Conservation (phyloP, 2,888 invertebrate genomes). For the Patella pellucida region DNA sequence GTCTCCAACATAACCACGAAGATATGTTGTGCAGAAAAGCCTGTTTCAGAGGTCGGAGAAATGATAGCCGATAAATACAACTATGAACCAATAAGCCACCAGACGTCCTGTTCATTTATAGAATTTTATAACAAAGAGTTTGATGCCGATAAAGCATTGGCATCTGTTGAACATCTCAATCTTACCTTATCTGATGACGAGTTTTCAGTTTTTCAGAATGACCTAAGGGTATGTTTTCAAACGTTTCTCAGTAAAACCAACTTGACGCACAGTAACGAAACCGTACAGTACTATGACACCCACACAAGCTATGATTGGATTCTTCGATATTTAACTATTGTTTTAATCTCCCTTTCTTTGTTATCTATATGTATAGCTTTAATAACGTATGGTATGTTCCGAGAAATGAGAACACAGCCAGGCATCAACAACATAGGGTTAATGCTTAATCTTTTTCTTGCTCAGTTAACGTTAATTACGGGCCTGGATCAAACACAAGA, state of each 20-base stretch:
- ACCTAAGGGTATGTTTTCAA: not conserved
- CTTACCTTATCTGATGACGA: not conserved
- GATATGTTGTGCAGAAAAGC: too few species aligned
- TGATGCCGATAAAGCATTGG: not conserved
- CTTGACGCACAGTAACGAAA: not conserved
- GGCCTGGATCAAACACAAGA: constrained; percentile 25
- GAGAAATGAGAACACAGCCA: constrained; percentile 39
- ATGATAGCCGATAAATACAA: not conserved
- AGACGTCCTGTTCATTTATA: not conserved
- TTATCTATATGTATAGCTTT: constrained; percentile 35
- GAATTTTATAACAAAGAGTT: not conserved
- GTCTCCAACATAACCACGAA: too few species aligned
- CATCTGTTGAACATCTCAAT: not conserved
- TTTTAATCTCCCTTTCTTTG: constrained; percentile 29
- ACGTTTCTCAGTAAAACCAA: not conserved
- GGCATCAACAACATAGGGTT: constrained; percentile 45
- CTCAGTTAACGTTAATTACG: constrained; percentile 34
- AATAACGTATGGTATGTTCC: constrained; percentile 35
- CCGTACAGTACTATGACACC: not conserved
- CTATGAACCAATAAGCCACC: not conserved
- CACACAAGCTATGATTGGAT: not conserved
- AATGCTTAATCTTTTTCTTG: constrained; percentile 33
- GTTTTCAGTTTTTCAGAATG: not conserved
- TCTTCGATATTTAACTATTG: constrained; percentile 23
- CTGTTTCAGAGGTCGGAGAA: too few species aligned